Evolutionary conservation across 2,888 invertebrate genomes (phyloP).

Genomic region (Alloplasta piceator): DNA sequence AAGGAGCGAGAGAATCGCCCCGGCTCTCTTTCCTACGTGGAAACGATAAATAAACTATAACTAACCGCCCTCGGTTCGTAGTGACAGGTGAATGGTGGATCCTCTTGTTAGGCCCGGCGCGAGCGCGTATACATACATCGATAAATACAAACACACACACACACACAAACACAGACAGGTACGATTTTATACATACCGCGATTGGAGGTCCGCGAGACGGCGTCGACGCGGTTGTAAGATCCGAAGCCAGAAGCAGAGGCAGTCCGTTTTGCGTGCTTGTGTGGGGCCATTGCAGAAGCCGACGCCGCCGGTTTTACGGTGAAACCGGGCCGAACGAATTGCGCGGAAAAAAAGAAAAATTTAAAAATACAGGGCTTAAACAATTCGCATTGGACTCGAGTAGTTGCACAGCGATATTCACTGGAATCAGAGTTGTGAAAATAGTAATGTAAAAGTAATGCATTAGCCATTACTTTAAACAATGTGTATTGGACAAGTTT

Average conservation of each 20-base stretch:
- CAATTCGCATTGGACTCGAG: too few species aligned
- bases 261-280: slow-evolving; percentile 25
- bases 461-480: too few species aligned
- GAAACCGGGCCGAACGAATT: slow-evolving; percentile 67
- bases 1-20: slow-evolving; percentile 68
- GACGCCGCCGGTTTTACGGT: slow-evolving; percentile 68
- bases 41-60: slow-evolving; percentile 83
- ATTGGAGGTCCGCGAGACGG: slow-evolving; percentile 25
- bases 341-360: too few species aligned
- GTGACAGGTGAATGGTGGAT: slow-evolving; percentile 83
- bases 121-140: slow-evolving; percentile 29
- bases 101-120: slow-evolving; percentile 80
- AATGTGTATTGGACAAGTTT: too few species aligned
- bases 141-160: not conserved
- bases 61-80: slow-evolving; percentile 81
- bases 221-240: slow-evolving; percentile 53
- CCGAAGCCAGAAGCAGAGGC: slow-evolving; percentile 64
- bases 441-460: too few species aligned
- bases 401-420: too few species aligned
- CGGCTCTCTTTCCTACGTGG: slow-evolving; percentile 75
- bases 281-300: slow-evolving; percentile 38
- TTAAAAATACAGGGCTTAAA: too few species aligned
- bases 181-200: not conserved
- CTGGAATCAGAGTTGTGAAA: too few species aligned
- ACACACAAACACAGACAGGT: slow-evolving; percentile 1